Base-by-base conservation (phyloP, 2,888 invertebrate genomes). In the Marasmarcha lunaedactyla region DNA sequence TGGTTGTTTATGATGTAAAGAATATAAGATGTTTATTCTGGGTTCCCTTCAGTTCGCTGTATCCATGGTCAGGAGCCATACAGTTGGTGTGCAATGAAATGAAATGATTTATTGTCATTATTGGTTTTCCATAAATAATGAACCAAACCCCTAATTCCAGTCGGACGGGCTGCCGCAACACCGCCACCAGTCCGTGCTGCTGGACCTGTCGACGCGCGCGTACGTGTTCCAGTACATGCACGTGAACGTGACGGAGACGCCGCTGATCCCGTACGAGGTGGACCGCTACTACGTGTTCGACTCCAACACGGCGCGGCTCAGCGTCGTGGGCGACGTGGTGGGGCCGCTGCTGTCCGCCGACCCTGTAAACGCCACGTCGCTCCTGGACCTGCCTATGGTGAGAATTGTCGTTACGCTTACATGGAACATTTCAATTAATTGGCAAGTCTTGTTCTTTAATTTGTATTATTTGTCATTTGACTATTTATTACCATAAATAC, bases 161-260 rank as follows among this genome's bases (percentile, higher is more conserved):
- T 86, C 96, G 4, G 97, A 98, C 70, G 98, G 98, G 9, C 78
- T 97, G 1, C 93, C 94, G 0, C 97, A 97, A 58, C 88, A 93
- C 71, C 88, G 95, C 0, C 97, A 98, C 83, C 95, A 97, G 51
- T 93, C 97, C 0, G 89, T 95, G 36, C 85, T 98, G 0, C 81
- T 98, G 7, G 97, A 98, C 85, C 85, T 98, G 42, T 96, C 95
- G 47, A 96, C 92, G 72, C 89, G 94, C 27, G 95, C 95, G 0
- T 93, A 93, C 70, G 90, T 94, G 38, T 91, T 97, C 78, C 96
- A 97, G 57, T 96, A 97, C 69, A 91, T 98, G 89, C 95, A 97
- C 73, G 94, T 97, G 1, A 95, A 96, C 70, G 90, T 98, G 4
- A 96, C 97, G 0, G 97, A 98, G 71, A 92, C 92, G 1, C 95